Evolutionary conservation across 2,888 invertebrate genomes (phyloP).

Genomic region (Hydroisotoma schaefferi): DNA sequence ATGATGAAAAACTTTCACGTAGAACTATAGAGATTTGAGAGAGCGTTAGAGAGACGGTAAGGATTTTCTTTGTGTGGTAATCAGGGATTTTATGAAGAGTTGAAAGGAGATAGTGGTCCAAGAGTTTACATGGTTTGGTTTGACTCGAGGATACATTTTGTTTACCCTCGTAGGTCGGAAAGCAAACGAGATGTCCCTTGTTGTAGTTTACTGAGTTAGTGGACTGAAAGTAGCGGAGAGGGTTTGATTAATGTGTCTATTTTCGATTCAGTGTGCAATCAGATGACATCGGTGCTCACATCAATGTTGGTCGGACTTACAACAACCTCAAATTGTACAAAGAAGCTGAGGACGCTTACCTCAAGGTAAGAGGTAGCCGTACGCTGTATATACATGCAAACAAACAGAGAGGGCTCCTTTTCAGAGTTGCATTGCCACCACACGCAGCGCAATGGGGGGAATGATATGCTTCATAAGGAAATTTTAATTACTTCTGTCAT

Average conservation of each 20-base stretch:
- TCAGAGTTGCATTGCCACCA: no score
- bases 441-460: no score
- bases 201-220: slow-evolving; percentile 10
- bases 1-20: no score
- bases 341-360: slow-evolving; percentile 89
- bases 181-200: not conserved
- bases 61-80: not conserved
- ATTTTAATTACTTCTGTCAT: not conserved
- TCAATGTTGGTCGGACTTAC: slow-evolving; percentile 92
- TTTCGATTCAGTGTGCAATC: slow-evolving; percentile 68
- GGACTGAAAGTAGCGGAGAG: slow-evolving; percentile 5
- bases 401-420: no score
- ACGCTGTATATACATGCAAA: no score
- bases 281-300: slow-evolving; percentile 94
- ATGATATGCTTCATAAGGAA: not conserved
- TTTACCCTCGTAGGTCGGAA: no score
- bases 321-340: slow-evolving; percentile 82
- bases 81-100: not conserved
- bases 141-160: slow-evolving; percentile 1
- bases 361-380: slow-evolving; percentile 58
- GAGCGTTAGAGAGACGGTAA: no score
- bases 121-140: slow-evolving; percentile 1
- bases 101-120: not conserved
- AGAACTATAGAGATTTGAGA: no score
- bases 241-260: slow-evolving; percentile 13